phyloP scores from a whole-genome alignment of 2,888 invertebrate genomes.

The Amiota minor region DNA sequence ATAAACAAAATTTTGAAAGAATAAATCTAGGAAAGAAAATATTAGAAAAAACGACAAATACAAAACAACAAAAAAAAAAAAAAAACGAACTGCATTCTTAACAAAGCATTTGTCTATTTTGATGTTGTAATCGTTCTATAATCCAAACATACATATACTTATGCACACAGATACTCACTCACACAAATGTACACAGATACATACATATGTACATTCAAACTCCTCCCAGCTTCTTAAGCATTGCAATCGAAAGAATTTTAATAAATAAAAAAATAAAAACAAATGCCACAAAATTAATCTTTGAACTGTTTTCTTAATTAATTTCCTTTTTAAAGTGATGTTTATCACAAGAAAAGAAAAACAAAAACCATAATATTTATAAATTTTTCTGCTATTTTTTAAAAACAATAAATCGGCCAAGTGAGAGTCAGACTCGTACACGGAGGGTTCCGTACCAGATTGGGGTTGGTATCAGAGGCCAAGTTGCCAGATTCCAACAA shows the following conservation, averaged over 20 bases:
- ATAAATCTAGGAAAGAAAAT: background rate
- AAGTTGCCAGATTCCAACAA: no score
- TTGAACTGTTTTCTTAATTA: constrained; percentile 66
- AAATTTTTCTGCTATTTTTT: constrained; percentile 1
- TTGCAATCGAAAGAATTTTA: no score
- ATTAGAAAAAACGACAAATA: background rate
- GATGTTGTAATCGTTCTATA: constrained; percentile 28
- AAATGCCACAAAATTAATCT: constrained; percentile 60
- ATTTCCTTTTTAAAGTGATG: constrained; percentile 36
- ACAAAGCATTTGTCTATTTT: constrained; percentile 13
- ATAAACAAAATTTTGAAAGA: no score
- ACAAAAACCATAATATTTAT: background rate
- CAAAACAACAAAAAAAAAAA: background rate
- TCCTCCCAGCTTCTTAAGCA: no score
- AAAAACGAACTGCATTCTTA: constrained; percentile 32
- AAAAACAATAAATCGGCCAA: no score
- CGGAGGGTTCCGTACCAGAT: no score
- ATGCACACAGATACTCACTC: background rate
- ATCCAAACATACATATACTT: constrained; percentile 1
- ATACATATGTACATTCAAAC: no score
- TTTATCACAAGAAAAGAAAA: background rate
- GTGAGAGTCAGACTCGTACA: no score
- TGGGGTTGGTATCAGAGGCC: no score
- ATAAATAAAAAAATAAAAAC: constrained; percentile 38
- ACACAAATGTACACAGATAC: background rate